Conservation (phyloP, 2,888 invertebrate species). For the Mantis religiosa region DNA sequence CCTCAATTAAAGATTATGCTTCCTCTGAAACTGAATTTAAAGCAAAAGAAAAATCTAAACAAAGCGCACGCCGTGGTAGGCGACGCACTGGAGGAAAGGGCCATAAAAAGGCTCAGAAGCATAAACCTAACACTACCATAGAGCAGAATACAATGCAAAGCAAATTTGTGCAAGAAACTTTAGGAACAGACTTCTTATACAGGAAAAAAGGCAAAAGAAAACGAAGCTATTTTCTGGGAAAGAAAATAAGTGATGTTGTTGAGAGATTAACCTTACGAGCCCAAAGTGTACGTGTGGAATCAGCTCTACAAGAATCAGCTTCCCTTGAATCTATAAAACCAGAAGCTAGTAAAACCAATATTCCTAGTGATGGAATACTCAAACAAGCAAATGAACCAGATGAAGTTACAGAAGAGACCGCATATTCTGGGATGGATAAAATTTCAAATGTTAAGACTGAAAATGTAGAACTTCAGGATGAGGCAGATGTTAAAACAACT, state of each 20-base stretch:
- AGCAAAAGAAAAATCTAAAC: background rate
- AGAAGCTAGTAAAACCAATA: background rate
- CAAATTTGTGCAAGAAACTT: background rate
- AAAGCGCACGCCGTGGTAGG: background rate
- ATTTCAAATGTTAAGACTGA: background rate
- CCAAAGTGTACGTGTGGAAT: background rate
- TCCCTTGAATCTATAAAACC: background rate
- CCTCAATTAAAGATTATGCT: background rate
- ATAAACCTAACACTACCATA: background rate
- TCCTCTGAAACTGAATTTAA: background rate
- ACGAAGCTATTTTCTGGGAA: background rate
- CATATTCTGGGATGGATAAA: background rate
- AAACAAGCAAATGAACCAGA: background rate
- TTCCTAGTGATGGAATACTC: background rate
- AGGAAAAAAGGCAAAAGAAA: background rate
- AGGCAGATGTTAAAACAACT: background rate
- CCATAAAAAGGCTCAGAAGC: background rate
- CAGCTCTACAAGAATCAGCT: background rate
- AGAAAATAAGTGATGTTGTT: slow-evolving; percentile 21
- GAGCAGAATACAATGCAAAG: background rate
- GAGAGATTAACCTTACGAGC: background rate
- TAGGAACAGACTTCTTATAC: background rate
- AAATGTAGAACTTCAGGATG: background rate
- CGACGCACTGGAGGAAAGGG: background rate
- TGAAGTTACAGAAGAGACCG: background rate